These are phyloP conservation scores for Ciconia boyciana DNA, from an alignment of 2,113 vertebrate genomes.

Conservation along the genomic window DNA sequence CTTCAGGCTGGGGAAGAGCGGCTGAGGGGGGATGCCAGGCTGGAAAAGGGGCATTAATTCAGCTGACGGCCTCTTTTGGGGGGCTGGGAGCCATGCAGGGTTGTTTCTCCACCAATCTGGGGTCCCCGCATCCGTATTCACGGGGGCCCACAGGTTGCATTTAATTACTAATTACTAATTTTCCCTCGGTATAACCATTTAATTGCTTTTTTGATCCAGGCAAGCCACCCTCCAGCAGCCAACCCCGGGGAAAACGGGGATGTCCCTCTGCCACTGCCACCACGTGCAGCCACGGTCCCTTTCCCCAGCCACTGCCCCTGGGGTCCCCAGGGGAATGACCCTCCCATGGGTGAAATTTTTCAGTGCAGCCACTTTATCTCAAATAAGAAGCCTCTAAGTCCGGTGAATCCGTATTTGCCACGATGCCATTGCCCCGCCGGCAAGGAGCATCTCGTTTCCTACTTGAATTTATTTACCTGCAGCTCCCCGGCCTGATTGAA, in stretches of 20 bases:
- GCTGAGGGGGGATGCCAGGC: not conserved
- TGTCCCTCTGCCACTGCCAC: not conserved
- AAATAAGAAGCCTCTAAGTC: not conserved
- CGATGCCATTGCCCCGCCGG: accelerated
- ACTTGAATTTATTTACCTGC: not conserved
- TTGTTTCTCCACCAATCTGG: accelerated
- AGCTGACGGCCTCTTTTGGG: not conserved
- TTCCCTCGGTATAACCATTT: not conserved
- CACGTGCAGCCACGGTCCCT: accelerated
- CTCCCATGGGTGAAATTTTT: not conserved
- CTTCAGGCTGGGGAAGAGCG: accelerated
- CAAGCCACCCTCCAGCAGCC: not conserved
- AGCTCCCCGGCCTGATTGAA: not conserved
- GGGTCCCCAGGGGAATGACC: accelerated
- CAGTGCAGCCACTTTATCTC: accelerated
- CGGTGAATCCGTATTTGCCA: accelerated
- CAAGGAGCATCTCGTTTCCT: not conserved
- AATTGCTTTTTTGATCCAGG: not conserved
- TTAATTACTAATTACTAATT: not conserved
- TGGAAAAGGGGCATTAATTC: not conserved
- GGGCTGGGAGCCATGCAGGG: too few relatives aligned
- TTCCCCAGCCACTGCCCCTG: not conserved
- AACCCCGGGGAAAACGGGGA: accelerated
- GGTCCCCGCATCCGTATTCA: accelerated
- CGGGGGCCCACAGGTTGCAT: accelerated